Evolutionary conservation across 2,113 vertebrate species (phyloP).

Genomic region (Percina caprodes): DNA sequence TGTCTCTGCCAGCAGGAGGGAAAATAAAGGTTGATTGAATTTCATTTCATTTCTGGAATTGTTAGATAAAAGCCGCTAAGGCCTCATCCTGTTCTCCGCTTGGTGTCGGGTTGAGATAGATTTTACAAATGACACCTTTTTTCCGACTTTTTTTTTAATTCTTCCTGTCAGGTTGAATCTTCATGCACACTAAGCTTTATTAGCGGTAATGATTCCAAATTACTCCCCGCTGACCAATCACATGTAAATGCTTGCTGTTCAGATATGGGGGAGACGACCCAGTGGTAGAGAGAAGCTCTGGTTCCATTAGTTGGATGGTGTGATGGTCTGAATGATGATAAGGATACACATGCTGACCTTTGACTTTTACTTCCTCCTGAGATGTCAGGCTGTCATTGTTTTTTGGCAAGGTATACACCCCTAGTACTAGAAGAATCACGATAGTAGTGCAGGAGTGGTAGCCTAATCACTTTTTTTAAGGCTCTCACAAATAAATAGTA

Average conservation of each 20-base stretch:
- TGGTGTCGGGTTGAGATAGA: slow-evolving; percentile 30
- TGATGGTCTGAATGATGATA: slow-evolving; percentile 31
- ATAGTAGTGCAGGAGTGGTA: too few relatives aligned
- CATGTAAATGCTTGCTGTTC: slow-evolving; percentile 61
- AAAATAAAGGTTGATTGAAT: slow-evolving; percentile 40
- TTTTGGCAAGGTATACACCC: too few relatives aligned
- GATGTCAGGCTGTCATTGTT: slow-evolving; percentile 32
- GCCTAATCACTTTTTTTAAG: too few relatives aligned
- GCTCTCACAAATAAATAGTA: too few relatives aligned
- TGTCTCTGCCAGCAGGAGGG: slow-evolving; percentile 35
- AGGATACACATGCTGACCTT: slow-evolving; percentile 22
- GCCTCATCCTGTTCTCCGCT: slow-evolving; percentile 37
- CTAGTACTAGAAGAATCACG: too few relatives aligned
- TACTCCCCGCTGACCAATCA: slow-evolving; percentile 73
- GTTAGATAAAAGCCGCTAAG: slow-evolving; percentile 48
- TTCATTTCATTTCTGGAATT: slow-evolving; percentile 25
- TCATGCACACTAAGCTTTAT: slow-evolving; percentile 69
- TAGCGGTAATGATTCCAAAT: slow-evolving; percentile 71
- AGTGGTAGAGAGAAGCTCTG: neutral
- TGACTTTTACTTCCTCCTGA: slow-evolving; percentile 24
- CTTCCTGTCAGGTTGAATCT: slow-evolving; percentile 58
- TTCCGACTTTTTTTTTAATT: slow-evolving; percentile 15
- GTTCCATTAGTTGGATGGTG: slow-evolving; percentile 23
- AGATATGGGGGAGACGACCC: slow-evolving; percentile 11
- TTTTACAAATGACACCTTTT: slow-evolving; percentile 45